Percentiles rank a stretch among this genome's conserved stretches.
These are phyloP conservation scores for Crioceris asparagi DNA, from an alignment of 2,888 invertebrate genomes.

Conservation along the genomic window DNA sequence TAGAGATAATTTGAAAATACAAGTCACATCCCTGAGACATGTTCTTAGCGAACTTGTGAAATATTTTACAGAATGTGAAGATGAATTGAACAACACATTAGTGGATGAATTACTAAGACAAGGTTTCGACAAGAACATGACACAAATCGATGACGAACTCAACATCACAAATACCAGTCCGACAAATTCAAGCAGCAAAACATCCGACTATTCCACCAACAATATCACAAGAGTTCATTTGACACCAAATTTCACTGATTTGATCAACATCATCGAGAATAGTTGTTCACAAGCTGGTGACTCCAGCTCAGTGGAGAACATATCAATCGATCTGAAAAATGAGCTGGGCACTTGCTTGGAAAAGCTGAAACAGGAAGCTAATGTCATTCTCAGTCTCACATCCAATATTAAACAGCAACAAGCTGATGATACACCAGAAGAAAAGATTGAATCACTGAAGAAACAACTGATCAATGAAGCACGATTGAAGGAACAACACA, in stretches of 20 bases:
- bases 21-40: slow-evolving; percentile 53
- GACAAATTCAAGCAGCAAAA: slow-evolving; percentile 20
- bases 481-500: slow-evolving; percentile 35
- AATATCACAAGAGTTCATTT: slow-evolving; percentile 48
- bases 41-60: slow-evolving; percentile 58
- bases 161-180: slow-evolving; percentile 23
- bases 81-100: slow-evolving; percentile 66
- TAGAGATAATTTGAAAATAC: slow-evolving; percentile 57
- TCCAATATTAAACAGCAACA: slow-evolving; percentile 18
- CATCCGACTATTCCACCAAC: slow-evolving; percentile 15
- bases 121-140: slow-evolving; percentile 26
- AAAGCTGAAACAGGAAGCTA: slow-evolving; percentile 58
- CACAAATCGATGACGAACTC: slow-evolving; percentile 23
- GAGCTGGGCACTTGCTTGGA: slow-evolving; percentile 59
- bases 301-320: slow-evolving; percentile 24
- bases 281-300: slow-evolving; percentile 47
- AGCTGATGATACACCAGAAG: slow-evolving; percentile 18
- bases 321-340: slow-evolving; percentile 46
- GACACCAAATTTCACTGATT: slow-evolving; percentile 54
- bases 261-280: slow-evolving; percentile 51
- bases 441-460: slow-evolving; percentile 25
- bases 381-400: slow-evolving; percentile 53
- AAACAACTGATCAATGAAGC: slow-evolving; percentile 29
- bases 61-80: slow-evolving; percentile 66
- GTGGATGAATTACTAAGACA: slow-evolving; percentile 50